Conservation (phyloP, 2,888 invertebrate genomes). For the Biston betularia region DNA sequence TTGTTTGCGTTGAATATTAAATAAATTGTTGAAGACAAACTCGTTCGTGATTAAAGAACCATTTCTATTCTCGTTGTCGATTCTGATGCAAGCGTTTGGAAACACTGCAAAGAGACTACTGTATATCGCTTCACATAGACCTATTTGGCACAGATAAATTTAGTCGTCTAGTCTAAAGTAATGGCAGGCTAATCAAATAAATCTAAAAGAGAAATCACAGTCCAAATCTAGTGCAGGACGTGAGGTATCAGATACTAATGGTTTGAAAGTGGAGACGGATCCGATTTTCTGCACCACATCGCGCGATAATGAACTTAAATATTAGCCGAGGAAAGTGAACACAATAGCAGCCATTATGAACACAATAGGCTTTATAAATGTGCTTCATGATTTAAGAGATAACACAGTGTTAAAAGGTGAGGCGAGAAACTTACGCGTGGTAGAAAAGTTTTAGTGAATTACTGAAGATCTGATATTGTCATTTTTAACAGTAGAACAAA, state of each 20-base stretch:
- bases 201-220: slow-evolving; percentile 28
- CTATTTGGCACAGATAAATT: neutral
- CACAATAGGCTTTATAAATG: slow-evolving; percentile 20
- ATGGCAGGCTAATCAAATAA: slow-evolving; percentile 17
- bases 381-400: slow-evolving; percentile 7
- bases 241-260: slow-evolving; percentile 32
- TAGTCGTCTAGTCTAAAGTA: slow-evolving; percentile 1
- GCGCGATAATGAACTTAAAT: slow-evolving; percentile 37
- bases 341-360: slow-evolving; percentile 25
- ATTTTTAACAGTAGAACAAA: no score
- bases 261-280: slow-evolving; percentile 36
- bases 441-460: neutral
- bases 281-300: slow-evolving; percentile 43
- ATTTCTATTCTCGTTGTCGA: neutral
- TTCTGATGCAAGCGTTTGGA: neutral
- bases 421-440: slow-evolving; percentile 6
- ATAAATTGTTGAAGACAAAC: neutral
- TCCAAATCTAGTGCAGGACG: slow-evolving; percentile 28
- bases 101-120: neutral
- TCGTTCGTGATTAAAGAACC: neutral
- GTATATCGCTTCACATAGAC: neutral
- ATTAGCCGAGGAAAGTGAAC: slow-evolving; percentile 38
- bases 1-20: slow-evolving; percentile 10
- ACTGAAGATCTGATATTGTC: neutral
- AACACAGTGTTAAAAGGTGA: slow-evolving; percentile 7